Percentiles rank a stretch among this genome's conserved stretches.
phyloP scores from a whole-genome alignment of 92 coral and sea anemone genomes.

The Heteractis magnifica region DNA sequence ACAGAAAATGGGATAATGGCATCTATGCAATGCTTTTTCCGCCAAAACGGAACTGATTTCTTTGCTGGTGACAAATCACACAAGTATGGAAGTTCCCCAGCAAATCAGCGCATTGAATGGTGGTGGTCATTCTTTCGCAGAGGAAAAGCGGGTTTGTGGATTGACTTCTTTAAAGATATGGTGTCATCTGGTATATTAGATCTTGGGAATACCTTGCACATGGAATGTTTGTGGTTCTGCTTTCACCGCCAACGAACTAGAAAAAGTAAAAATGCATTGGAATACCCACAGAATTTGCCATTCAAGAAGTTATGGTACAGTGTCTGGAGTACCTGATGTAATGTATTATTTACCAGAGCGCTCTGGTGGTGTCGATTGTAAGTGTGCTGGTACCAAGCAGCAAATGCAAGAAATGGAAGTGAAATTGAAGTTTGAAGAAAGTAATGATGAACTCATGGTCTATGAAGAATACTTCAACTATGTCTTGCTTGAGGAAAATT shows the following conservation, averaged over 20 bases:
- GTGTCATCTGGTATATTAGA: conserved; percentile 38
- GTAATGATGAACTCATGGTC: conserved; percentile 25
- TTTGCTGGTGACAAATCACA: conserved; percentile 57
- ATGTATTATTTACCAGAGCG: conserved; percentile 57
- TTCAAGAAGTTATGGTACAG: conserved; percentile 51
- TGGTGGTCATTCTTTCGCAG: conserved; percentile 55
- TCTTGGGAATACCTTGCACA: conserved; percentile 50
- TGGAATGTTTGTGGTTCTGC: conserved; percentile 62
- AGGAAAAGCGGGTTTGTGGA: conserved; percentile 50
- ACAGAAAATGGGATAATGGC: conserved; percentile 34
- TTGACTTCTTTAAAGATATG: conserved; percentile 54
- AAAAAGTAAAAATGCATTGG: conserved; percentile 57
- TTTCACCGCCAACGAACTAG: conserved; percentile 39
- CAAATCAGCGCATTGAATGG: conserved; percentile 50
- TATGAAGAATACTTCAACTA: conserved; percentile 65
- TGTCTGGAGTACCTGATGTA: conserved; percentile 61
- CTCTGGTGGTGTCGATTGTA: conserved; percentile 50
- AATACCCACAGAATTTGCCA: conserved; percentile 50
- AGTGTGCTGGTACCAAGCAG: conserved; percentile 18
- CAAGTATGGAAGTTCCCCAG: conserved; percentile 44
- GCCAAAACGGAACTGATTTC: conserved; percentile 37
- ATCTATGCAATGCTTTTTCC: conserved; percentile 42
- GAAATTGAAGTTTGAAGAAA: conserved; percentile 35
- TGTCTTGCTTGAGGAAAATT: conserved; percentile 52
- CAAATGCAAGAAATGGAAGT: conserved; percentile 44